phyloP scores from a whole-genome alignment of 2,113 vertebrate genomes.

The Pipa parva region DNA sequence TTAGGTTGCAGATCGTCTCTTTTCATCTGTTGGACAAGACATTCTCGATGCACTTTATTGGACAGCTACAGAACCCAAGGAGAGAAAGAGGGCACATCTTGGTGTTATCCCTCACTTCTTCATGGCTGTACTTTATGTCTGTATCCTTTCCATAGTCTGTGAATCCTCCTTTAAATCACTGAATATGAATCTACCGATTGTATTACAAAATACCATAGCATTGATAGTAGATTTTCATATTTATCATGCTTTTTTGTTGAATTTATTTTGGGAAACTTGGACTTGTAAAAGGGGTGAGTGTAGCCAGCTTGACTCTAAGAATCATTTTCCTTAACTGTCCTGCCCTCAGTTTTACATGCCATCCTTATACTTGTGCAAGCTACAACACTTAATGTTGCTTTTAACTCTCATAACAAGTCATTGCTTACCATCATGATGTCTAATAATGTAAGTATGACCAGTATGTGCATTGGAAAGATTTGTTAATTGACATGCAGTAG shows the following conservation, averaged over 20 bases:
- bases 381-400: constrained; percentile 94
- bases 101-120: constrained; percentile 94
- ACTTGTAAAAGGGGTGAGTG: no score
- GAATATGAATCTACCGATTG: no score
- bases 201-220: no score
- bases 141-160: constrained; percentile 83
- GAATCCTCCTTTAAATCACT: no score
- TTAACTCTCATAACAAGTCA: constrained; percentile 98
- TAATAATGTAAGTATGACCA: constrained; percentile 82
- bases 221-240: no score
- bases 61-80: constrained; percentile 96
- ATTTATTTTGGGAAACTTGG: no score
- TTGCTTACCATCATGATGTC: constrained; percentile 99
- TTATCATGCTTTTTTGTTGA: no score
- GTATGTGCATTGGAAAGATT: constrained; percentile 14
- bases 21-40: constrained; percentile 97
- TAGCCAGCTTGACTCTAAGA: no score
- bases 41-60: constrained; percentile 96
- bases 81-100: constrained; percentile 87
- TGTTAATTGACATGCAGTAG: no score
- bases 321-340: constrained; percentile 68
- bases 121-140: constrained; percentile 95
- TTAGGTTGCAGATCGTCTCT: constrained; percentile 94
- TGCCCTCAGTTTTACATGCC: constrained; percentile 79
- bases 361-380: constrained; percentile 98